Evolutionary conservation across 2,888 invertebrate species (phyloP).

Genomic region (Augiades crinisus): DNA sequence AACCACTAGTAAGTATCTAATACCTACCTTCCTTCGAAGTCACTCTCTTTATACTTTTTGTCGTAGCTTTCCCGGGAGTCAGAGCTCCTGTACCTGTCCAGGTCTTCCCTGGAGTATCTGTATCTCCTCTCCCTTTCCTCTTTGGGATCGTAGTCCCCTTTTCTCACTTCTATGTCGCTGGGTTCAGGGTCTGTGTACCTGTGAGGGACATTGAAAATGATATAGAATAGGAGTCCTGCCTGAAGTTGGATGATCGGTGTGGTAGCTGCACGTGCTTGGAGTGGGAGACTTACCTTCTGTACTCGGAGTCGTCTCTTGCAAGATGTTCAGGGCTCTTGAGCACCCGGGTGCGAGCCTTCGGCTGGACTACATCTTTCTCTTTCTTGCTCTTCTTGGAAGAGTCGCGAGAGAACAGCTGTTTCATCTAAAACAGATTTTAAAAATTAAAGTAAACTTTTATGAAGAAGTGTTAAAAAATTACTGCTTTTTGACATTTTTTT

Average conservation of each 20-base stretch:
- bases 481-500: conserved; percentile 33
- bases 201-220: neutral
- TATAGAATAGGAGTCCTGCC: no score
- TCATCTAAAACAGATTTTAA: conserved; percentile 70
- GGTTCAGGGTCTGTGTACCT: conserved; percentile 75
- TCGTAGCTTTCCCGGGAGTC: conserved; percentile 52
- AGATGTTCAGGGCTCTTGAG: conserved; percentile 81
- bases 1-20: no score
- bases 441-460: no score
- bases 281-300: conserved; percentile 70
- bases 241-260: no score
- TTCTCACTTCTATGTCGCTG: conserved; percentile 62
- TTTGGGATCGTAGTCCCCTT: conserved; percentile 57
- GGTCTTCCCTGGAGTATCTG: conserved; percentile 54
- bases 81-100: conserved; percentile 50
- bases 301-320: conserved; percentile 69
- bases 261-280: no score
- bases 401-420: conserved; percentile 88
- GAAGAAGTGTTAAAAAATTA: no score
- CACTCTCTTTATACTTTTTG: conserved; percentile 52
- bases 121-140: conserved; percentile 56
- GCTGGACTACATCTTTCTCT: conserved; percentile 80
- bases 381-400: conserved; percentile 86
- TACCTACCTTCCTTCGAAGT: conserved; percentile 52
- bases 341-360: conserved; percentile 77